Conservation (phyloP, 2,113 vertebrate genomes). For the Nanger granti region DNA sequence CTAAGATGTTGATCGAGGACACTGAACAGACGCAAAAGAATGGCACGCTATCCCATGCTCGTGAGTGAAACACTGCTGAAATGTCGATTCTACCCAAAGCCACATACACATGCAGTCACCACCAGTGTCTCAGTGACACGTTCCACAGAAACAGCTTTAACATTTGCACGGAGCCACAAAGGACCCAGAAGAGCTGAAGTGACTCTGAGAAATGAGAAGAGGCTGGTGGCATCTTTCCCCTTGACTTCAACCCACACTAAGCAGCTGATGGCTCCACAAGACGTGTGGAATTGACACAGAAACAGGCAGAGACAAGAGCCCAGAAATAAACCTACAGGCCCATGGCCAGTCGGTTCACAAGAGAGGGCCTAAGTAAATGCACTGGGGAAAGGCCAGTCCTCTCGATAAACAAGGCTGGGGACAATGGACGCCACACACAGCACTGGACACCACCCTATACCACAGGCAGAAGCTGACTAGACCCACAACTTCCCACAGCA, state of each 20-base stretch:
- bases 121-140: background rate
- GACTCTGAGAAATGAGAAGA: background rate
- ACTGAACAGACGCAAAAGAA: background rate
- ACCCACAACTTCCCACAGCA: background rate
- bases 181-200: background rate
- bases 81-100: background rate
- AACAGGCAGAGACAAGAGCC: background rate
- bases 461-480: rapidly evolving
- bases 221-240: background rate
- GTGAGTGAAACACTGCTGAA: background rate
- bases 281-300: background rate
- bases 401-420: background rate
- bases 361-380: background rate
- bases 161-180: background rate
- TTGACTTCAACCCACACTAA: background rate
- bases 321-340: background rate
- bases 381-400: background rate
- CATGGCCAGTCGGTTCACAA: background rate
- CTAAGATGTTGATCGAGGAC: background rate
- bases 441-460: background rate
- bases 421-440: background rate
- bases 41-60: background rate
- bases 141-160: background rate
- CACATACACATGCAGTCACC: background rate
- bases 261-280: background rate